A percentile compares a stretch with the other conserved stretches of the same genome.
Evolutionary conservation across 2,888 invertebrate genomes (phyloP).

Genomic region (Lymantria monacha): DNA sequence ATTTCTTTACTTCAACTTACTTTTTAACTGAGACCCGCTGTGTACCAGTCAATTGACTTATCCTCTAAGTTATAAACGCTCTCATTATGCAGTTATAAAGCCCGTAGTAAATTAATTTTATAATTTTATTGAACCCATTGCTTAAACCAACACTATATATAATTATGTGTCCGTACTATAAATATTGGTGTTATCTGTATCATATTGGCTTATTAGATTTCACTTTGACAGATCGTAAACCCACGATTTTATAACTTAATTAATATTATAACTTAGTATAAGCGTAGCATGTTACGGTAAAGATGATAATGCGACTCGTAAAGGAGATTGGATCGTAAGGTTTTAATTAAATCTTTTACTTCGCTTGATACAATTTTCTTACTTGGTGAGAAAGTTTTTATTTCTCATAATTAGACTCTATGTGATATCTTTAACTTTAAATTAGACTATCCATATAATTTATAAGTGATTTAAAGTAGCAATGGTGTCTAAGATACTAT

Average conservation of each 20-base stretch:
- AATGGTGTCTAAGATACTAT: background rate
- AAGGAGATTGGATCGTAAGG: slow-evolving; percentile 14
- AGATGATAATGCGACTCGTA: slow-evolving; percentile 21
- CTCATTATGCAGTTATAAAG: too few species aligned
- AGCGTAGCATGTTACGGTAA: slow-evolving; percentile 13
- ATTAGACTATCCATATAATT: background rate
- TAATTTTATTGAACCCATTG: slow-evolving; percentile 23
- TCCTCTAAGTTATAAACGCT: too few species aligned
- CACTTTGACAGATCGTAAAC: slow-evolving; percentile 28
- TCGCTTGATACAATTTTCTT: background rate
- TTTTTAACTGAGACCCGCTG: slow-evolving; percentile 3
- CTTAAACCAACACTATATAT: slow-evolving; percentile 10
- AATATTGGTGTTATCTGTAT: slow-evolving; percentile 25
- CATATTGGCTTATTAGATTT: slow-evolving; percentile 28
- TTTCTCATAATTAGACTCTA: background rate
- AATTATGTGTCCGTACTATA: slow-evolving; percentile 13
- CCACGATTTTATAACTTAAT: slow-evolving; percentile 30
- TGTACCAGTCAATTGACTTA: too few species aligned
- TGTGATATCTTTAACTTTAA: background rate
- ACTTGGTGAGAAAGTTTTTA: background rate
- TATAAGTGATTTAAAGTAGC: background rate
- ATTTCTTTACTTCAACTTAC: too few species aligned
- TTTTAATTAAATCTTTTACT: slow-evolving; percentile 17
- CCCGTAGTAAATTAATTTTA: slow-evolving; percentile 19
- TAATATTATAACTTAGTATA: slow-evolving; percentile 29